Evolutionary conservation across 2,888 invertebrate species (phyloP).

Genomic region (Congeria kusceri): DNA sequence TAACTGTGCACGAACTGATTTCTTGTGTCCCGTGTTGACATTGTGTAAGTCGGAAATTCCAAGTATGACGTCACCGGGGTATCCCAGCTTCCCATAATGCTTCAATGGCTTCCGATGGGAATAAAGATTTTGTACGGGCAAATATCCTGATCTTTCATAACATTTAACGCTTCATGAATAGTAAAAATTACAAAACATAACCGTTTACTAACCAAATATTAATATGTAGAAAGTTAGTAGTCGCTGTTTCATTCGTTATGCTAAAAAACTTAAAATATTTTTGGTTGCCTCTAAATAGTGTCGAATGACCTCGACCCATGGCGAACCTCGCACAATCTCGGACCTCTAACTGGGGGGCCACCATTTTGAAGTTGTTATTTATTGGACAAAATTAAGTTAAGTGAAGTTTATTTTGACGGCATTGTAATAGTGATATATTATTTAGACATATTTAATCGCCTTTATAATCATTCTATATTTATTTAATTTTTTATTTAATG

Average conservation of each 20-base stretch:
- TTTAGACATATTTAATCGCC: neutral
- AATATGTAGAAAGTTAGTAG: no score
- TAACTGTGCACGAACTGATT: neutral
- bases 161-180: neutral
- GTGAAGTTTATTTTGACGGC: no score
- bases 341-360: constrained; percentile 30
- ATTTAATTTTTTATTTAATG: neutral
- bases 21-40: neutral
- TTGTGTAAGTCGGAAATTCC: constrained; percentile 2
- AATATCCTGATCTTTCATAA: no score
- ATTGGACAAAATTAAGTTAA: no score
- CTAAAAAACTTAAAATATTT: neutral
- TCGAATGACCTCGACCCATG: constrained; percentile 59
- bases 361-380: neutral
- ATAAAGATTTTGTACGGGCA: constrained; percentile 61
- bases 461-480: neutral
- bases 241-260: no score
- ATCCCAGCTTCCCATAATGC: constrained; percentile 70
- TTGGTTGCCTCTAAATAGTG: neutral
- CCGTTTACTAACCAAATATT: no score
- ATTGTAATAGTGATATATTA: neutral
- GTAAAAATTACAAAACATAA: neutral
- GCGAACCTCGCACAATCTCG: constrained; percentile 46
- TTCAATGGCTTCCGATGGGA: constrained; percentile 74
- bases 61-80: constrained; percentile 52